Evolutionary conservation across 2,797 vertebrate genomes (phyloP).

Genomic region (Mionectes olivaceus): DNA sequence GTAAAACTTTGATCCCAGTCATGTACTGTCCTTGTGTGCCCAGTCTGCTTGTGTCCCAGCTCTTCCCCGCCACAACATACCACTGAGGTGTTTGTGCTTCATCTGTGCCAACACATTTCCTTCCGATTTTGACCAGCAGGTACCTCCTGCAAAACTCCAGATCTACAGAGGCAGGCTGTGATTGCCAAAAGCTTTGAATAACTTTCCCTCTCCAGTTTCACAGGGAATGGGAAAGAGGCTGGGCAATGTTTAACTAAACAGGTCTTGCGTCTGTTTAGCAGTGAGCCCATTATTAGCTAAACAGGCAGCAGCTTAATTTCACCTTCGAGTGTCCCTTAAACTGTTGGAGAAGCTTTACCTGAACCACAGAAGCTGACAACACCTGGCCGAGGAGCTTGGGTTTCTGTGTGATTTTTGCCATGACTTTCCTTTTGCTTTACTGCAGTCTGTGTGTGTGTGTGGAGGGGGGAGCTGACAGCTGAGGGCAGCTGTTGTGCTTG

Average conservation of each 20-base stretch:
- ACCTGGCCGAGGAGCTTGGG: too few species aligned
- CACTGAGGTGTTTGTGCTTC: background rate
- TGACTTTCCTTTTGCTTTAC: background rate
- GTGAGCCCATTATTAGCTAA: background rate
- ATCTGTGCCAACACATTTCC: background rate
- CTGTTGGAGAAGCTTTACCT: background rate
- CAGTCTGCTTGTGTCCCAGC: background rate
- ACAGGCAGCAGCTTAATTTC: background rate
- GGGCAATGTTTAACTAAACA: constrained; percentile 32
- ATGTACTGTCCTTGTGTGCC: background rate
- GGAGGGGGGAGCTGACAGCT: background rate
- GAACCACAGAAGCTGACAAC: background rate
- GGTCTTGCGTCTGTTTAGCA: background rate
- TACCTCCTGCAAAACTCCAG: background rate
- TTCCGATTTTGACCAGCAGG: background rate
- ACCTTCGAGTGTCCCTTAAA: background rate
- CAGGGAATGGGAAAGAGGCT: background rate
- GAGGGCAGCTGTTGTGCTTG: background rate
- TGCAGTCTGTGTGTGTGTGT: background rate
- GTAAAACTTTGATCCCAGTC: background rate
- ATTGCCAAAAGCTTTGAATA: background rate
- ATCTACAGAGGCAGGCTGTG: background rate
- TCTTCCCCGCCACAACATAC: background rate
- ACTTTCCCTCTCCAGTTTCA: background rate
- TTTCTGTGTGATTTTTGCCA: background rate